Percentiles rank a stretch among this genome's conserved stretches.
phyloP scores from a whole-genome alignment of 2,113 vertebrate genomes.

The Callospermophilus lateralis region DNA sequence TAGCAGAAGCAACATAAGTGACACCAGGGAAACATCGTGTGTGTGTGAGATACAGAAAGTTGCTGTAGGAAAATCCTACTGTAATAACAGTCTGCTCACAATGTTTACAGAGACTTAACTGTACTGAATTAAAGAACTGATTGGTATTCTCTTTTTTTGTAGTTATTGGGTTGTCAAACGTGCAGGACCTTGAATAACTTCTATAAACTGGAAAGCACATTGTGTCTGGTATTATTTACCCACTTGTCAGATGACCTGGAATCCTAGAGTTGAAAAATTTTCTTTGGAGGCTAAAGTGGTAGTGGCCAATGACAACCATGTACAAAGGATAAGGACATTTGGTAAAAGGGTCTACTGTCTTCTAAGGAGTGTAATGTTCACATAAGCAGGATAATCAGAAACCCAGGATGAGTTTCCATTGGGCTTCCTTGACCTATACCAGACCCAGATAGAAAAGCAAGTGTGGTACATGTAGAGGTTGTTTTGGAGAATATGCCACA shows the following conservation, averaged over 20 bases:
- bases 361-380: background rate
- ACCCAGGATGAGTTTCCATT: background rate
- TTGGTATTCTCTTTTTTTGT: background rate
- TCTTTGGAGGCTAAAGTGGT: background rate
- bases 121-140: background rate
- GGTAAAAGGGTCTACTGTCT: background rate
- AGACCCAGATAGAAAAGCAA: background rate
- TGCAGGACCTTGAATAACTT: background rate
- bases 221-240: background rate
- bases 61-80: background rate
- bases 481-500: background rate
- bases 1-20: background rate
- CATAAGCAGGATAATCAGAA: background rate
- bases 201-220: background rate
- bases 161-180: background rate
- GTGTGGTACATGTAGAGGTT: background rate
- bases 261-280: background rate
- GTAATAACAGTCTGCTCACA: background rate
- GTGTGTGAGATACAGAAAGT: background rate
- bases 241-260: background rate
- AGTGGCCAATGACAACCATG: background rate
- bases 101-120: background rate
- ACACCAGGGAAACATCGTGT: background rate
- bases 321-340: background rate
- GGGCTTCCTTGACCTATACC: background rate